Conservation (phyloP, 2,113 vertebrate species). For the Carlito syrichta region DNA sequence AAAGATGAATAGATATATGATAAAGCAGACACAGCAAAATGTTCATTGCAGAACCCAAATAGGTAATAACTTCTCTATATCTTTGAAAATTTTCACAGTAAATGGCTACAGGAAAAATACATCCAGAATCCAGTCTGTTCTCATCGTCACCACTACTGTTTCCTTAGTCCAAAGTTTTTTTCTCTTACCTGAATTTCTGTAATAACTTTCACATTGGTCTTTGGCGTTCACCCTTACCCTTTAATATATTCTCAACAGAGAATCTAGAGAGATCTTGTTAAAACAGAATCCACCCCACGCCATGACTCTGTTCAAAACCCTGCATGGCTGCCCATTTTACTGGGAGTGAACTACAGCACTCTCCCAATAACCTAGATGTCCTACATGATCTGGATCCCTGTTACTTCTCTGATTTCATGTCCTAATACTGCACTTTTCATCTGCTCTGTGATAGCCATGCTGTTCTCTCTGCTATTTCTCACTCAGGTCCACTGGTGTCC, state of each 20-base stretch:
- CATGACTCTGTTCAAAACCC: background rate
- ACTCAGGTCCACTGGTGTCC: background rate
- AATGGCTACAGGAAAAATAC: background rate
- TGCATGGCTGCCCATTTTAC: background rate
- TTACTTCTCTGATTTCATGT: background rate
- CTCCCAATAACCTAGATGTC: background rate
- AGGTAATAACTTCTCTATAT: background rate
- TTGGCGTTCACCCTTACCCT: background rate
- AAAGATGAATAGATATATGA: background rate
- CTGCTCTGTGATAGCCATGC: accelerated
- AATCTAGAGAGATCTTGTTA: background rate
- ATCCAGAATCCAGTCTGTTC: background rate
- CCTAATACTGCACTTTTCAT: background rate
- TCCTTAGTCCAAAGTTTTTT: background rate
- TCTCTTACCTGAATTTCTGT: background rate
- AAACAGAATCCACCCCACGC: background rate
- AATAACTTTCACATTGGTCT: background rate
- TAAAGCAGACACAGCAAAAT: background rate
- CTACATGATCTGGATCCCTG: accelerated
- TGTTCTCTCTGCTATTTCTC: background rate
- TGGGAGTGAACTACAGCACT: background rate
- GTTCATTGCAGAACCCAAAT: background rate
- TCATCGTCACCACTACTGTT: background rate
- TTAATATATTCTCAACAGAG: background rate
- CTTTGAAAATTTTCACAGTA: background rate